These are phyloP conservation scores for Enoplosus armatus DNA, from an alignment of 2,797 vertebrate species.

Conservation along the genomic window DNA sequence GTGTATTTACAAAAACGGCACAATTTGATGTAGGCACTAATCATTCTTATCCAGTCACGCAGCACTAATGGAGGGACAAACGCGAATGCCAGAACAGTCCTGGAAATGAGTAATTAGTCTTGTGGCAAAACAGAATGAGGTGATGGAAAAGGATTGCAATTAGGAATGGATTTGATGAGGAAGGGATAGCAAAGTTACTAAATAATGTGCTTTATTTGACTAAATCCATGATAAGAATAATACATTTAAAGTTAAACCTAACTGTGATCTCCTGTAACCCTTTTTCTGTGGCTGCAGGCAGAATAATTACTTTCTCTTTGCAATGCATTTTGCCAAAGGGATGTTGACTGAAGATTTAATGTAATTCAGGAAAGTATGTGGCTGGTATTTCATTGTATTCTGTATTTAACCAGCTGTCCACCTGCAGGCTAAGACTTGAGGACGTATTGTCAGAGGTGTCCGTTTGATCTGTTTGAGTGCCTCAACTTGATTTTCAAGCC, in stretches of 20 bases:
- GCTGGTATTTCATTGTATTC: slow-evolving; percentile 26
- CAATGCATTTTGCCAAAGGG: slow-evolving; percentile 48
- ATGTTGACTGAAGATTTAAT: slow-evolving; percentile 28
- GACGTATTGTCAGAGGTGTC: slow-evolving; percentile 19
- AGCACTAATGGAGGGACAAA: slow-evolving; percentile 63
- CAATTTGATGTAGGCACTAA: slow-evolving; percentile 53
- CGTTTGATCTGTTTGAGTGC: slow-evolving; percentile 57
- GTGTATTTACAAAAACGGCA: slow-evolving; percentile 47
- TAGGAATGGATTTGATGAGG: slow-evolving; percentile 48
- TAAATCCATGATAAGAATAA: slow-evolving; percentile 28
- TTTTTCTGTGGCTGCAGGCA: slow-evolving; percentile 12
- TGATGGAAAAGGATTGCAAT: slow-evolving; percentile 45
- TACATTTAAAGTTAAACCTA: slow-evolving; percentile 28
- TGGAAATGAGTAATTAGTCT: slow-evolving; percentile 65
- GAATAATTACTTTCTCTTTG: slow-evolving; percentile 27
- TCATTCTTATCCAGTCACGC: slow-evolving; percentile 59
- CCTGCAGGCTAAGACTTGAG: slow-evolving; percentile 39
- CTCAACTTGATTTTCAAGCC: slow-evolving; percentile 29
- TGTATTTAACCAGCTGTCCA: slow-evolving; percentile 56
- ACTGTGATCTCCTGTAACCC: slow-evolving; percentile 20
- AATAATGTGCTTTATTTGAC: neutral
- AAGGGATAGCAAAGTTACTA: slow-evolving; percentile 13
- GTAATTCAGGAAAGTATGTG: slow-evolving; percentile 10
- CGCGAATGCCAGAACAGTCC: slow-evolving; percentile 36
- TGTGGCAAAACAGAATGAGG: slow-evolving; percentile 22